These are phyloP conservation scores for Halcyon leucocephala DNA, from an alignment of 2,797 vertebrate genomes.

Conservation along the genomic window DNA sequence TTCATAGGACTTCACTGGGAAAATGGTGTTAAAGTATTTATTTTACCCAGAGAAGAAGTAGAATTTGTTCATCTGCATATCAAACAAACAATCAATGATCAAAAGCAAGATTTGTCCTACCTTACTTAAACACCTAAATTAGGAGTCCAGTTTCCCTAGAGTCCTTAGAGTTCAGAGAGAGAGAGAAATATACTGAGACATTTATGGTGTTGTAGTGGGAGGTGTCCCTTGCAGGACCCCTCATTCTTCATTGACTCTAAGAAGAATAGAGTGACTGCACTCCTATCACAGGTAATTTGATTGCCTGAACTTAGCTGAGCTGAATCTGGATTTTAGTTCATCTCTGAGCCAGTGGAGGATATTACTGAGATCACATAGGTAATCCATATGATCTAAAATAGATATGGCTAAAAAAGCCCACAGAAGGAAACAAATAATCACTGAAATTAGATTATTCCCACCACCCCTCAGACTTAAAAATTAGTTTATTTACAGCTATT, in stretches of 20 bases:
- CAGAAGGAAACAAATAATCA: background rate
- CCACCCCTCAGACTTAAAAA: background rate
- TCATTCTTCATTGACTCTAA: background rate
- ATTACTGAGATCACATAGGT: background rate
- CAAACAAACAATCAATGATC: background rate
- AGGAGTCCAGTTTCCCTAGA: background rate
- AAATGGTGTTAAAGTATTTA: background rate
- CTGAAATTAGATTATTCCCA: background rate
- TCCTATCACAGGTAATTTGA: background rate
- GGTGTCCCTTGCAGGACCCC: background rate
- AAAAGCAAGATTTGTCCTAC: background rate
- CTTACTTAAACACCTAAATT: background rate
- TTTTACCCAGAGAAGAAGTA: background rate
- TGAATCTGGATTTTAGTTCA: background rate
- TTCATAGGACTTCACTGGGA: background rate
- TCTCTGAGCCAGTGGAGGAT: background rate
- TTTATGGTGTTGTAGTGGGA: background rate
- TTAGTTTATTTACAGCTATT: background rate
- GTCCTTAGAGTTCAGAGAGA: background rate
- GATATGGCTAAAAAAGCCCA: rapidly evolving
- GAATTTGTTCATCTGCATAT: background rate
- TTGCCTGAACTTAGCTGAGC: background rate
- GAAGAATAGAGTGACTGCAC: background rate
- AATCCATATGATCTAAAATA: rapidly evolving
- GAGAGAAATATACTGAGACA: background rate